Evolutionary conservation across 1,140 invertebrate species (phyloP).

Genomic region (Micrasema longulum): DNA sequence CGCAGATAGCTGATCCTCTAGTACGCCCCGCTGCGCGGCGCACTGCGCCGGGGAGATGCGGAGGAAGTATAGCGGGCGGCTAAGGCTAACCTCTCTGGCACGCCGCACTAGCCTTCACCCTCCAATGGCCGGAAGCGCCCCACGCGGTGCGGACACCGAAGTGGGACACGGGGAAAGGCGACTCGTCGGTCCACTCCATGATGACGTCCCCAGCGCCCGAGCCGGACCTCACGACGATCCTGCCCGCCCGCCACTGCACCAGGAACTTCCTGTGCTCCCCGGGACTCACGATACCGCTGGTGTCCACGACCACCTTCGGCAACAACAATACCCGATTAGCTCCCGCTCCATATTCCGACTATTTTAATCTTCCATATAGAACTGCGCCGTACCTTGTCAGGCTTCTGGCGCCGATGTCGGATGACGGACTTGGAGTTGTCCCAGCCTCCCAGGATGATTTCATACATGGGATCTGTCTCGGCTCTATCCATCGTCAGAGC

Average conservation of each 20-base stretch:
- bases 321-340: slow-evolving; percentile 46
- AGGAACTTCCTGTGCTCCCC: slow-evolving; percentile 71
- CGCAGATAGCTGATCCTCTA: no score
- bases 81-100: slow-evolving; percentile 25
- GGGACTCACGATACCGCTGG: slow-evolving; percentile 67
- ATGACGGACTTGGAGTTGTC: slow-evolving; percentile 73
- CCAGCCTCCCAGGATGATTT: slow-evolving; percentile 74
- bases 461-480: slow-evolving; percentile 71
- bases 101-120: slow-evolving; percentile 32
- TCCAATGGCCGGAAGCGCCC: slow-evolving; percentile 73
- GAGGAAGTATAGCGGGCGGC: neutral
- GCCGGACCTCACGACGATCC: slow-evolving; percentile 64
- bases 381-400: slow-evolving; percentile 70
- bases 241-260: slow-evolving; percentile 71
- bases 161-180: slow-evolving; percentile 70
- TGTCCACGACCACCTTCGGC: slow-evolving; percentile 68
- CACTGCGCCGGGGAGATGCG: neutral
- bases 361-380: slow-evolving; percentile 28
- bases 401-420: slow-evolving; percentile 71
- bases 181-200: slow-evolving; percentile 70
- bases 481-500: slow-evolving; percentile 66
- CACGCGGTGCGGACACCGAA: slow-evolving; percentile 74
- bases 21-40: no score
- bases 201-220: slow-evolving; percentile 62
- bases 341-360: slow-evolving; percentile 28